phyloP scores from a whole-genome alignment of 2,797 vertebrate species.

The Pipistrellus pipistrellus region DNA sequence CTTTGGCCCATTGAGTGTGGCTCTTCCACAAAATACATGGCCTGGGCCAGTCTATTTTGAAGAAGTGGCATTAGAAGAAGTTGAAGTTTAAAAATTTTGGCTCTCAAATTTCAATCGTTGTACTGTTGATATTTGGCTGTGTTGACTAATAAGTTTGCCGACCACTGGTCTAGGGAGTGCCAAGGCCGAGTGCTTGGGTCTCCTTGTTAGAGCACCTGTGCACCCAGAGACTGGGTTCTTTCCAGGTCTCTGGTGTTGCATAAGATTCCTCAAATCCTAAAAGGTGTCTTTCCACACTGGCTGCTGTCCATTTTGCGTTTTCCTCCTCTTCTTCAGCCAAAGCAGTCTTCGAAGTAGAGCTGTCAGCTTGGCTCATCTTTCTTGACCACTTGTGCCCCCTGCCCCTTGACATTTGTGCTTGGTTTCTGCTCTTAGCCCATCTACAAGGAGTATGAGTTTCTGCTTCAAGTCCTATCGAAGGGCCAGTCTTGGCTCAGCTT shows the following conservation, averaged over 20 bases:
- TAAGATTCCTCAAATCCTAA: not conserved
- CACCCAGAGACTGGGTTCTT: constrained; percentile 29
- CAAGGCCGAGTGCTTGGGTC: not conserved
- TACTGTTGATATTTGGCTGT: too few species aligned
- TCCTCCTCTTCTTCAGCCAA: not conserved
- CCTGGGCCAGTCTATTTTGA: too few species aligned
- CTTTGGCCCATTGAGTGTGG: too few species aligned
- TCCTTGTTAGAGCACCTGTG: not conserved
- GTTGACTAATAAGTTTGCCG: too few species aligned
- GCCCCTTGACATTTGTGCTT: constrained; percentile 53
- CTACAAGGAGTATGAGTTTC: constrained; percentile 10
- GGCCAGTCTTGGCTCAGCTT: constrained; percentile 42
- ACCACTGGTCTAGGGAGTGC: constrained; percentile 45
- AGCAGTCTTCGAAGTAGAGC: constrained; percentile 52
- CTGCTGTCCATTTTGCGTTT: not conserved
- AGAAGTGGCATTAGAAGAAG: too few species aligned
- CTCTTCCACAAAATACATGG: too few species aligned
- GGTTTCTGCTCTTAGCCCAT: constrained; percentile 28
- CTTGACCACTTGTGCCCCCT: not conserved
- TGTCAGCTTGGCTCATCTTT: constrained; percentile 28
- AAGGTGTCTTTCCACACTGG: not conserved
- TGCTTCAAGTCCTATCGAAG: not conserved
- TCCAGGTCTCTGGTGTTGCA: not conserved
- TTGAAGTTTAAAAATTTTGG: too few species aligned
- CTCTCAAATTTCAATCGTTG: too few species aligned